These are phyloP conservation scores for Microtus ochrogaster DNA, from an alignment of 2,113 vertebrate genomes.

Conservation along the genomic window DNA sequence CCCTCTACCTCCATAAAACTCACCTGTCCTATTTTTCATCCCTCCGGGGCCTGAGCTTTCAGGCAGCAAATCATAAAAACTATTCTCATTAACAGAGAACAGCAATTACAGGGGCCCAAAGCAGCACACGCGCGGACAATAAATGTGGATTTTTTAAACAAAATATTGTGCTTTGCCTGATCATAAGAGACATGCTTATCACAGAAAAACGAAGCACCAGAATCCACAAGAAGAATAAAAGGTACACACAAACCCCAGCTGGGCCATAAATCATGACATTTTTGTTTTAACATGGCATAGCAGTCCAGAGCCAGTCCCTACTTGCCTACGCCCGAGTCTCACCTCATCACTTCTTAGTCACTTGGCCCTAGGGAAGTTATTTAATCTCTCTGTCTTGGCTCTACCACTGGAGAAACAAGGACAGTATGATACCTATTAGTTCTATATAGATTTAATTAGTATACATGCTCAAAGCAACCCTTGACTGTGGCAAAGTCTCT, in stretches of 20 bases:
- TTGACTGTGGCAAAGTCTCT: not conserved
- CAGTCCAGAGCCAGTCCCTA: not conserved
- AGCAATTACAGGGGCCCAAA: constrained; percentile 56
- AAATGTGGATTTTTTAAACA: constrained; percentile 10
- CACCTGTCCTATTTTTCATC: constrained; percentile 58
- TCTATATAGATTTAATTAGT: not conserved
- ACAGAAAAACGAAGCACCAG: not conserved
- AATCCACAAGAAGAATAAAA: constrained; percentile 19
- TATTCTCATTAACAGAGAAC: constrained; percentile 55
- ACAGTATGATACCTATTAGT: not conserved
- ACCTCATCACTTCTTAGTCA: not conserved
- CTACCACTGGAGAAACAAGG: constrained; percentile 1
- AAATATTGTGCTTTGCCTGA: constrained; percentile 25
- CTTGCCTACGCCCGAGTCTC: not conserved
- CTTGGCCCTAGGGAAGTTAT: not conserved
- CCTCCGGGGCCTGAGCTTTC: constrained; percentile 43
- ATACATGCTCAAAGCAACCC: not conserved
- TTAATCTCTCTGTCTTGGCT: not conserved
- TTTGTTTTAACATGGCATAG: not conserved
- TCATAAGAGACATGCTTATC: not conserved
- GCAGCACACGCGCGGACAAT: not conserved
- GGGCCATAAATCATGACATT: not conserved
- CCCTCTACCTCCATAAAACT: constrained; percentile 29
- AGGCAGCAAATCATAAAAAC: constrained; percentile 46
- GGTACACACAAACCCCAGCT: not conserved